phyloP scores from a whole-genome alignment of 2,113 vertebrate species.

The Amphiprion ocellaris region DNA sequence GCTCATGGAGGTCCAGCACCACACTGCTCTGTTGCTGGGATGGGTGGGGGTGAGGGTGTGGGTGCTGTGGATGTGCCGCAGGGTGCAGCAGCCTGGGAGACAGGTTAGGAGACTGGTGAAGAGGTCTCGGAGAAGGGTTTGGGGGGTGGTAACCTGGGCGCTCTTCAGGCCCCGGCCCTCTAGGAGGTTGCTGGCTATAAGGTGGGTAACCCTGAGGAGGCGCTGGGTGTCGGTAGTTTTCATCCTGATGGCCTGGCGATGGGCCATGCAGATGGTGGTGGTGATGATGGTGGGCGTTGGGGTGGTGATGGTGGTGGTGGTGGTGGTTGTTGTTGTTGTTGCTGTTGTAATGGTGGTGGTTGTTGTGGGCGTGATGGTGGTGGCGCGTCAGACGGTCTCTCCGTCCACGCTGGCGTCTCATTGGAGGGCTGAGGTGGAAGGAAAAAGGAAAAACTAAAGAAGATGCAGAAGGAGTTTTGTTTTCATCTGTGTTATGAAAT shows the following conservation, averaged over 20 bases:
- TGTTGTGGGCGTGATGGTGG: conserved; percentile 84
- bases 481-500: conserved; percentile 12
- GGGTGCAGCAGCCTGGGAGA: conserved; percentile 81
- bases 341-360: conserved; percentile 55
- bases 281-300: conserved; percentile 53
- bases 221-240: conserved; percentile 93
- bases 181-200: conserved; percentile 89
- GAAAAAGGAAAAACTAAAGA: conserved; percentile 2
- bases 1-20: conserved; percentile 97
- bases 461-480: neutral
- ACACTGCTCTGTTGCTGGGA: conserved; percentile 93
- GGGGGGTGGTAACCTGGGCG: conserved; percentile 94
- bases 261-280: conserved; percentile 74
- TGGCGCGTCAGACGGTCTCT: conserved; percentile 94
- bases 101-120: conserved; percentile 85
- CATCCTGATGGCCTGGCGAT: conserved; percentile 89
- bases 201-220: conserved; percentile 84
- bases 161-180: conserved; percentile 85
- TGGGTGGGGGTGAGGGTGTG: conserved; percentile 62
- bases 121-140: conserved; percentile 92
- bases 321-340: conserved; percentile 49
- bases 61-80: conserved; percentile 73
- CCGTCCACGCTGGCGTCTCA: conserved; percentile 94
- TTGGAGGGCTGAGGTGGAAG: conserved; percentile 88
- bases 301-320: conserved; percentile 60